Conservation (phyloP, 2,888 invertebrate species). For the Phyllotreta cruciferae region DNA sequence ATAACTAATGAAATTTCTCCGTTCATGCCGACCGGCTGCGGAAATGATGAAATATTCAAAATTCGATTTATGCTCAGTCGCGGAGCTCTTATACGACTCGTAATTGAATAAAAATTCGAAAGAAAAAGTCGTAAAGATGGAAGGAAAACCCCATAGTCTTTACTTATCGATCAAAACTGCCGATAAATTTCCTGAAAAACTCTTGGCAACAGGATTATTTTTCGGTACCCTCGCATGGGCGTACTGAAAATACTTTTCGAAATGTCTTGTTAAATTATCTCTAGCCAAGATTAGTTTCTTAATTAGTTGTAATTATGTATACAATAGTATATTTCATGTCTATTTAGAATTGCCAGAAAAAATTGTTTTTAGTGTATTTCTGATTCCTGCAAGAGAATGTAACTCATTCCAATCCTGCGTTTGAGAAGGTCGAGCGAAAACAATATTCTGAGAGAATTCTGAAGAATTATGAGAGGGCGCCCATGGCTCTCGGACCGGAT, state of each 20-base stretch:
- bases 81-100: conserved; percentile 29
- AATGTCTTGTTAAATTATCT: too few relatives aligned
- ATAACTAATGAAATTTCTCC: conserved; percentile 38
- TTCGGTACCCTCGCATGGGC: conserved; percentile 45
- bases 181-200: conserved; percentile 43
- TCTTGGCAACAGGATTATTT: conserved; percentile 44
- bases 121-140: conserved; percentile 36
- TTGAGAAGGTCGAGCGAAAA: background rate
- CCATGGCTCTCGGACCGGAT: conserved; percentile 31
- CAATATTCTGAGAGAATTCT: conserved; percentile 23
- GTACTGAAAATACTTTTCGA: background rate
- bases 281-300: too few relatives aligned
- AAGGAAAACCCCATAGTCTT: conserved; percentile 35
- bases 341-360: too few relatives aligned
- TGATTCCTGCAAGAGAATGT: too few relatives aligned
- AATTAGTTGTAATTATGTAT: too few relatives aligned
- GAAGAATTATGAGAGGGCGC: background rate
- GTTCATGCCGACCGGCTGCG: conserved; percentile 30
- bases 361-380: too few relatives aligned
- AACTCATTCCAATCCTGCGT: too few relatives aligned
- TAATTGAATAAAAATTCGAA: conserved; percentile 43
- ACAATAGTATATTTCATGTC: too few relatives aligned
- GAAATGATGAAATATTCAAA: conserved; percentile 40
- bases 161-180: conserved; percentile 43
- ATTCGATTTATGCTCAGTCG: conserved; percentile 36